Conservation (phyloP, 2,797 vertebrate genomes). For the Dermochelys coriacea region DNA sequence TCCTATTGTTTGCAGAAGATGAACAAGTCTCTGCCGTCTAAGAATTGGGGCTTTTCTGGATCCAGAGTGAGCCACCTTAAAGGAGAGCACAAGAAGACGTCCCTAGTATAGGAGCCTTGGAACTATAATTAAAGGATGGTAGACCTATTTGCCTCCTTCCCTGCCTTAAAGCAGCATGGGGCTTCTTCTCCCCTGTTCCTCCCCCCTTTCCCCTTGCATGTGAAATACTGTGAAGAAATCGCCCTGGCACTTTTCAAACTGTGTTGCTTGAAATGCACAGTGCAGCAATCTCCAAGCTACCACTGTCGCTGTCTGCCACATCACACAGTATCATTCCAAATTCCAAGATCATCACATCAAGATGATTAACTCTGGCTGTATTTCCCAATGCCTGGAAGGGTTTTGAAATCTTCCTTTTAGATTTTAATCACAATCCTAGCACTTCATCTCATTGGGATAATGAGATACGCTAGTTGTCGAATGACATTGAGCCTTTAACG, state of each 20-base stretch:
- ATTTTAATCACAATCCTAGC: constrained; percentile 80
- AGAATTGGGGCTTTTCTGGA: constrained; percentile 81
- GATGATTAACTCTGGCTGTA: constrained; percentile 87
- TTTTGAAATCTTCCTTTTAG: constrained; percentile 78
- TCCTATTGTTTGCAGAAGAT: constrained; percentile 87
- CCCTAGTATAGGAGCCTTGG: constrained; percentile 84
- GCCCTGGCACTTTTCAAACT: constrained; percentile 94
- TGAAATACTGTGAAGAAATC: constrained; percentile 98
- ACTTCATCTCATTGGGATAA: constrained; percentile 82
- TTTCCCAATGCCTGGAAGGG: constrained; percentile 84
- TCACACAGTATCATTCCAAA: constrained; percentile 83
- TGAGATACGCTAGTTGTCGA: constrained; percentile 81
- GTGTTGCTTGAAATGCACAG: constrained; percentile 84
- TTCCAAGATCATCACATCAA: constrained; percentile 80
- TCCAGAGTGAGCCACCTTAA: constrained; percentile 81
- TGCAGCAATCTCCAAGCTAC: constrained; percentile 78
- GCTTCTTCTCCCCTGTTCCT: constrained; percentile 85
- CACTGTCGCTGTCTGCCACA: constrained; percentile 82
- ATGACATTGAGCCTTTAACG: constrained; percentile 77
- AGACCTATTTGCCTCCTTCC: constrained; percentile 91
- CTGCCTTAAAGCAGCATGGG: constrained; percentile 98
- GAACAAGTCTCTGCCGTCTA: constrained; percentile 98
- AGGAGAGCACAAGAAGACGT: constrained; percentile 87
- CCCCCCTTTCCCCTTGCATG: constrained; percentile 86
- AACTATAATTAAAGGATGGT: constrained; percentile 85